Evolutionary conservation across 2,113 vertebrate genomes (phyloP), one percentile per base, ranked within the genome.

Genomic region (Pterocles gutturalis): DNA sequence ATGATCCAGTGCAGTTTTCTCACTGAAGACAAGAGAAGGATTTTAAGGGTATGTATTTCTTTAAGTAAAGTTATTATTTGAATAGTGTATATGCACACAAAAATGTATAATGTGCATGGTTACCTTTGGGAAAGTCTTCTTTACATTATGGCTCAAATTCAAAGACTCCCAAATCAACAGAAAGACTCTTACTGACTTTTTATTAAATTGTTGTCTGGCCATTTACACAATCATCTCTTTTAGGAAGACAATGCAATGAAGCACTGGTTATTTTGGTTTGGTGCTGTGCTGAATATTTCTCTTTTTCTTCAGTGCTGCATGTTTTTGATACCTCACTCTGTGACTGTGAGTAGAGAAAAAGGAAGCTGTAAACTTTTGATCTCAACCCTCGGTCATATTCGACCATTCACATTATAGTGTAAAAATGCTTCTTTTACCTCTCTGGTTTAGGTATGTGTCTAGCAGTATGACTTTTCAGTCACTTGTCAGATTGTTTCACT

Each of bases 401-500:
- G 83, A 26, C 41, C 31, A 31, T 64, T 91, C 7, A 1, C 28
- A 31, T 60, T 89, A 31, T 9, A 83, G 67, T 48, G 31, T 81
- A 78, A 67, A 96, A 93, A 53, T 75, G 11, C 61, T 89, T 86
- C 38, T 87, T 71, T 41, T 83, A 29, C 76, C 16, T 61, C 28
- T 73, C 28, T 83, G 51, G 49, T n/a, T 81, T 81, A 86, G 76
- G 11, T 46, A 11, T 21, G 38, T 96, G 70, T 77, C 78, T 80
- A 86, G 51, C 69, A 22, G 38, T 65, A 71, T 65, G 79, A 81
- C 86, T 83, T 89, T 90, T 92, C 85, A 85, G 80, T 76, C 51
- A 66, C 34, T 94, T 90, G 70, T 93, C 91, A 93, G 53, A 78
- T 86, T 70, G 55, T 78, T 90, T 95, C 67, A 61, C 43, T 95